Evolutionary conservation across 2,888 invertebrate species (phyloP).

Genomic region (Incurvaria masculella): DNA sequence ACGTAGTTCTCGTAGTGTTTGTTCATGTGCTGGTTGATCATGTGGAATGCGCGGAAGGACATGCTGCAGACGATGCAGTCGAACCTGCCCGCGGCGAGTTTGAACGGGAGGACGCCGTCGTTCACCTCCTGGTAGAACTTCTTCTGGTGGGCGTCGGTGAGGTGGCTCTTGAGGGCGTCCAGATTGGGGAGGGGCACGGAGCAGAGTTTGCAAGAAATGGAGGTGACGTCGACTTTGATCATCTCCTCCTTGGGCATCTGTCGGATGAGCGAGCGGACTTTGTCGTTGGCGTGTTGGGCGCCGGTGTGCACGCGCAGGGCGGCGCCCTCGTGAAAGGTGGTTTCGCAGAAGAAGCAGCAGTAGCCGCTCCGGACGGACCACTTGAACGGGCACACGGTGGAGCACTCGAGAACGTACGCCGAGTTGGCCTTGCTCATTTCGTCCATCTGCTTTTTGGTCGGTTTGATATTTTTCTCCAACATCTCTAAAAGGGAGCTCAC

Average conservation of each 20-base stretch:
- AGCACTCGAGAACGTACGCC: slow-evolving; percentile 36
- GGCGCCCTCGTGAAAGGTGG: slow-evolving; percentile 27
- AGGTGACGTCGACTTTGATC: slow-evolving; percentile 37
- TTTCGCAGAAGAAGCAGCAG: slow-evolving; percentile 44
- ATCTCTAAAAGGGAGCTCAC: background rate
- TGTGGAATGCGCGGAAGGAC: slow-evolving; percentile 38
- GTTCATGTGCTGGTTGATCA: slow-evolving; percentile 46
- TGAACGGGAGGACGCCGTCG: slow-evolving; percentile 36
- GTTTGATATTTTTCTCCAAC: background rate
- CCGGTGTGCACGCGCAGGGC: slow-evolving; percentile 27
- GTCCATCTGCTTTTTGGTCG: slow-evolving; percentile 26
- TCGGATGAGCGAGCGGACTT: background rate
- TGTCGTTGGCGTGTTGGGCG: slow-evolving; percentile 17
- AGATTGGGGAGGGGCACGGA: slow-evolving; percentile 25
- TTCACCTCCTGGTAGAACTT: slow-evolving; percentile 34
- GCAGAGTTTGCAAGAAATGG: slow-evolving; percentile 41
- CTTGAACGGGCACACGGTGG: slow-evolving; percentile 41
- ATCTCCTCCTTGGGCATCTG: slow-evolving; percentile 34
- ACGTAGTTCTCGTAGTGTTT: slow-evolving; percentile 43
- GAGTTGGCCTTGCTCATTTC: slow-evolving; percentile 41
- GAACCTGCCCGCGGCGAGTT: slow-evolving; percentile 27
- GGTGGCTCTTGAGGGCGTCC: slow-evolving; percentile 34
- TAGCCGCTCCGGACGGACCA: background rate
- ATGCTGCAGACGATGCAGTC: slow-evolving; percentile 34
- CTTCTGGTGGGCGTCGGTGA: slow-evolving; percentile 29